Evolutionary conservation across 2,797 vertebrate species (phyloP).

Genomic region (Cercopithecus petaurista): DNA sequence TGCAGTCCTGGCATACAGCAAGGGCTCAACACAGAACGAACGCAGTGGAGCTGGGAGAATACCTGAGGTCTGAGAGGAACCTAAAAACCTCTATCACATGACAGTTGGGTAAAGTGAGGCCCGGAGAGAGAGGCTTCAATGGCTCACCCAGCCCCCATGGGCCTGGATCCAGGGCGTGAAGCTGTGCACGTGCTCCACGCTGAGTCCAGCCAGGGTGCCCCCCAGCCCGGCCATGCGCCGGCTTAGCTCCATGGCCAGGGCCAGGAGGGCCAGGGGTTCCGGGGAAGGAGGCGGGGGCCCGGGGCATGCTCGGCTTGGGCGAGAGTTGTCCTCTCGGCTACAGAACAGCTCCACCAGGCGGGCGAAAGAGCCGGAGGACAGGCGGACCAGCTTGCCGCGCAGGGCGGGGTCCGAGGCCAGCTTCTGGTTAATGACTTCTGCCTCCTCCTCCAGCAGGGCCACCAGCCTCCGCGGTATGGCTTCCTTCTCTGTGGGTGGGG

Average conservation of each 20-base stretch:
- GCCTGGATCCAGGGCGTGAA: slow-evolving; percentile 92
- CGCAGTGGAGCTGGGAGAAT: neutral
- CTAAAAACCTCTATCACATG: neutral
- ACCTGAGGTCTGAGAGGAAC: neutral
- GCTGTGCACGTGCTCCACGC: slow-evolving; percentile 90
- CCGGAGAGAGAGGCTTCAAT: neutral
- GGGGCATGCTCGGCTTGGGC: slow-evolving; percentile 26
- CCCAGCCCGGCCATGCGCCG: slow-evolving; percentile 87
- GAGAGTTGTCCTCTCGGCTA: slow-evolving; percentile 61
- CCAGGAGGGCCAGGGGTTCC: slow-evolving; percentile 89
- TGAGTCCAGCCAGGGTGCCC: slow-evolving; percentile 85
- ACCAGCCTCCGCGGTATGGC: slow-evolving; percentile 86
- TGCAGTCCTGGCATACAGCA: neutral
- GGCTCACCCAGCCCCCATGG: slow-evolving; percentile 91
- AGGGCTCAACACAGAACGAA: neutral
- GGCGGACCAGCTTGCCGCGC: slow-evolving; percentile 82
- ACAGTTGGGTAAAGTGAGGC: neutral
- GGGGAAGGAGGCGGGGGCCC: slow-evolving; percentile 79
- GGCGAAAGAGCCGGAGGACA: slow-evolving; percentile 89
- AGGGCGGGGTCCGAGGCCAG: slow-evolving; percentile 87
- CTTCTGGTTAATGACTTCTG: slow-evolving; percentile 89
- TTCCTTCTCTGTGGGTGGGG: slow-evolving; percentile 84
- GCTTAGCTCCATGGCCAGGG: slow-evolving; percentile 92
- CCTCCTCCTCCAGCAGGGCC: slow-evolving; percentile 88
- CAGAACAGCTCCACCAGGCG: slow-evolving; percentile 88